A percentile compares a stretch with the other conserved stretches of the same genome.
These are phyloP conservation scores for Drosophila biarmipes DNA, from an alignment of 1,140 invertebrate species.

Conservation along the genomic window DNA sequence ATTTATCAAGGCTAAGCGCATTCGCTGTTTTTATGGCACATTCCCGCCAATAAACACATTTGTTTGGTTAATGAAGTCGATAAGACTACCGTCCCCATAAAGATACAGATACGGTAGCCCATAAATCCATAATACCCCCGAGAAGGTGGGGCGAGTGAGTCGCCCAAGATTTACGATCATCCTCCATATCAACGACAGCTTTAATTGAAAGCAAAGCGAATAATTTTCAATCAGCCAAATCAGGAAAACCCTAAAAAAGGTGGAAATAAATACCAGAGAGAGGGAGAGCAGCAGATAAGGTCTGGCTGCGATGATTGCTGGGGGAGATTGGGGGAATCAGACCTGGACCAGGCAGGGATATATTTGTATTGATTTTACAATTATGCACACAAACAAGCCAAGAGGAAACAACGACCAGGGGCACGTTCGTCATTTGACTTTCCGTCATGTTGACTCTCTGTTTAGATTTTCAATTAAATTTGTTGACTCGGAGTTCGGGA, in stretches of 20 bases:
- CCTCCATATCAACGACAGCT: constrained; percentile 66
- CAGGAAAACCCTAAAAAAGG: constrained; percentile 34
- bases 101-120: constrained; percentile 70
- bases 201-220: constrained; percentile 80
- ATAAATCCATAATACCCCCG: constrained; percentile 54
- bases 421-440: constrained; percentile 58
- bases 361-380: constrained; percentile 84
- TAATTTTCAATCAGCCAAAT: constrained; percentile 73
- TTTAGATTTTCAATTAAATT: constrained; percentile 84
- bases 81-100: constrained; percentile 77
- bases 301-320: constrained; percentile 35
- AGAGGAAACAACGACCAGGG: constrained; percentile 35
- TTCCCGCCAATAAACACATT: constrained; percentile 70
- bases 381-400: constrained; percentile 80
- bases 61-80: constrained; percentile 79
- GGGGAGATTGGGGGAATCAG: constrained; percentile 3
- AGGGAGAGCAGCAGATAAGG: constrained; percentile 29
- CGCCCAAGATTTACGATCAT: constrained; percentile 67
- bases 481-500: constrained; percentile 66
- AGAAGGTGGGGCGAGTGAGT: constrained; percentile 35
- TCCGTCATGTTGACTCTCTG: constrained; percentile 74
- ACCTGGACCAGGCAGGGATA: constrained; percentile 61
- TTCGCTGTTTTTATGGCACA: constrained; percentile 33
- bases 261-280: constrained; percentile 1
- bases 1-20: constrained; percentile 69